phyloP scores from a whole-genome alignment of 2,113 vertebrate species.

The Notarius lentiginosus region DNA sequence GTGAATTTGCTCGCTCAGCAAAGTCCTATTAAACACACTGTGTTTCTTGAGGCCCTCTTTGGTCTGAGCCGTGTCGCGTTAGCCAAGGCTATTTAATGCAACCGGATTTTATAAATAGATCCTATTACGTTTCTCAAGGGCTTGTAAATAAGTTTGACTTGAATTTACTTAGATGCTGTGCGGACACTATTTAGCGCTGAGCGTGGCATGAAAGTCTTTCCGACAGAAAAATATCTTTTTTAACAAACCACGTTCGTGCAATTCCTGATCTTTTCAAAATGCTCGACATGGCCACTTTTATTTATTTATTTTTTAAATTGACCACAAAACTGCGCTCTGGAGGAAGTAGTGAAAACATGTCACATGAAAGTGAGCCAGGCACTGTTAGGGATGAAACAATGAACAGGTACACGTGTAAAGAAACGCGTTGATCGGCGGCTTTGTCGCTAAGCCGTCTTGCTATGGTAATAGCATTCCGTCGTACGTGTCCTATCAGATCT shows the following conservation, averaged over 20 bases:
- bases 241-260: background rate
- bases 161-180: background rate
- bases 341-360: background rate
- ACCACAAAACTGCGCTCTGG: background rate
- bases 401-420: slow-evolving; percentile 45
- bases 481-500: slow-evolving; percentile 70
- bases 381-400: background rate
- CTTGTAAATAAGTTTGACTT: background rate
- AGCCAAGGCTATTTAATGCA: slow-evolving; percentile 2
- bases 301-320: background rate
- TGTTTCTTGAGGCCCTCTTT: background rate
- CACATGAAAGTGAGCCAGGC: background rate
- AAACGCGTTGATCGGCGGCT: slow-evolving; percentile 60
- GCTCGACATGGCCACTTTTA: background rate
- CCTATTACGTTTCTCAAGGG: background rate
- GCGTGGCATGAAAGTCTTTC: background rate
- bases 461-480: slow-evolving; percentile 69
- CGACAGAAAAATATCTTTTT: background rate
- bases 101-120: slow-evolving; percentile 1
- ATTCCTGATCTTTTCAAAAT: background rate
- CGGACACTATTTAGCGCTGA: background rate
- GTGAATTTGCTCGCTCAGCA: slow-evolving; percentile 15
- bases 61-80: background rate
- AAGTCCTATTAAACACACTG: background rate
- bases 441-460: slow-evolving; percentile 57